Evolutionary conservation across 2,113 vertebrate genomes (phyloP).

Genomic region (Sakesphorus luctuosus): DNA sequence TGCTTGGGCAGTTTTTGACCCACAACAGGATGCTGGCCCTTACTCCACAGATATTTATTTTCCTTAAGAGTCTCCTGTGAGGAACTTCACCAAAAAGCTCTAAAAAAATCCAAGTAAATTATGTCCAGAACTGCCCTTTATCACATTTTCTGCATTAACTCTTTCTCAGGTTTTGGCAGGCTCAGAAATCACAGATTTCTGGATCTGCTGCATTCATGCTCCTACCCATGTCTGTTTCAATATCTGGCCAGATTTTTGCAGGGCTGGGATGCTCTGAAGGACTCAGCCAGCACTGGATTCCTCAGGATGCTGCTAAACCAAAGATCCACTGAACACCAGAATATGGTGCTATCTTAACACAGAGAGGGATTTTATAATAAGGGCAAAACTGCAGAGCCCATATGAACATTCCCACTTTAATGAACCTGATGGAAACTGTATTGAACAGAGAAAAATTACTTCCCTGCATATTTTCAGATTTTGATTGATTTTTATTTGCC

Average conservation of each 20-base stretch:
- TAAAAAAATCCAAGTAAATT: constrained; percentile 57
- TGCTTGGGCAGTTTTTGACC: constrained; percentile 33
- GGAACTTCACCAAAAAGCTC: constrained; percentile 32
- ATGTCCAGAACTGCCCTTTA: constrained; percentile 43
- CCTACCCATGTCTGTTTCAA: background rate
- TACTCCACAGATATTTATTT: constrained; percentile 49
- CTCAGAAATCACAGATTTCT: background rate
- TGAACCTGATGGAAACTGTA: background rate
- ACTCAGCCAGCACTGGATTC: background rate
- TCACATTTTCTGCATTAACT: constrained; percentile 44
- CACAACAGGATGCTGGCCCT: constrained; percentile 62
- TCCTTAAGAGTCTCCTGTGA: constrained; percentile 59
- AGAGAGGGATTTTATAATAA: background rate
- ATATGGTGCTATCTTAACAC: background rate
- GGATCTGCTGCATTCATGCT: background rate
- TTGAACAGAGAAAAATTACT: background rate
- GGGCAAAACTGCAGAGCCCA: background rate
- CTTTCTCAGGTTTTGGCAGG: constrained; percentile 16
- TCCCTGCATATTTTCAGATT: background rate
- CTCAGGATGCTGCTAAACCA: background rate
- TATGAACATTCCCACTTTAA: background rate
- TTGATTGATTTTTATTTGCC: background rate
- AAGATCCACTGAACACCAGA: background rate
- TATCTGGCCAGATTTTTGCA: background rate
- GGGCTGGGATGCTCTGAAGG: background rate